Conservation (phyloP, 2,888 invertebrate species). For the Drosophila subquinaria region DNA sequence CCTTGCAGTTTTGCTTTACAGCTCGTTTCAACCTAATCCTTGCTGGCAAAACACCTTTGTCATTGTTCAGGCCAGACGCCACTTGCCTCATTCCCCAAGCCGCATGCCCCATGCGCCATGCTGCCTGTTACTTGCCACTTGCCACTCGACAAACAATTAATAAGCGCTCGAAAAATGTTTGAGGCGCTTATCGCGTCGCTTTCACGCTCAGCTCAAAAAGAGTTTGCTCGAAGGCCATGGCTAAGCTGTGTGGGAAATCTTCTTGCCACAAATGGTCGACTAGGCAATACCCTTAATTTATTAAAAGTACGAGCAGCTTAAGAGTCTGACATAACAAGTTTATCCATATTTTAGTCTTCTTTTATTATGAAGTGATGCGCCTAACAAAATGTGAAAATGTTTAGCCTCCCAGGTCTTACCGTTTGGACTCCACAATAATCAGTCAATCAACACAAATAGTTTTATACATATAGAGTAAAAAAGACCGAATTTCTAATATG, state of each 20-base stretch:
- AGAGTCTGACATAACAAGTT: neutral
- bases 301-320: neutral
- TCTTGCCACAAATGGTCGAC: neutral
- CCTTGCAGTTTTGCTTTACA: constrained; percentile 1
- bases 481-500: no score
- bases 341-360: no score
- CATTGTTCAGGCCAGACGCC: constrained; percentile 10
- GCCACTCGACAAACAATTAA: constrained; percentile 73
- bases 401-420: no score
- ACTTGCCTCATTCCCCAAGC: constrained; percentile 1
- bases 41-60: constrained; percentile 65
- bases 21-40: constrained; percentile 51
- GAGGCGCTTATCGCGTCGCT: constrained; percentile 72
- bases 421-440: no score
- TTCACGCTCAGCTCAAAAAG: constrained; percentile 59
- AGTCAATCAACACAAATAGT: no score
- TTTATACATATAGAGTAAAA: no score
- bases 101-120: neutral
- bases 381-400: no score
- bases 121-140: constrained; percentile 15
- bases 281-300: constrained; percentile 14
- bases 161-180: constrained; percentile 76
- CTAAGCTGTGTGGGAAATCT: constrained; percentile 10
- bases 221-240: constrained; percentile 15
- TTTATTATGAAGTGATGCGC: no score